Conservation (phyloP, 92 coral and sea anemone genomes). For the Epizoanthus stellaris region DNA sequence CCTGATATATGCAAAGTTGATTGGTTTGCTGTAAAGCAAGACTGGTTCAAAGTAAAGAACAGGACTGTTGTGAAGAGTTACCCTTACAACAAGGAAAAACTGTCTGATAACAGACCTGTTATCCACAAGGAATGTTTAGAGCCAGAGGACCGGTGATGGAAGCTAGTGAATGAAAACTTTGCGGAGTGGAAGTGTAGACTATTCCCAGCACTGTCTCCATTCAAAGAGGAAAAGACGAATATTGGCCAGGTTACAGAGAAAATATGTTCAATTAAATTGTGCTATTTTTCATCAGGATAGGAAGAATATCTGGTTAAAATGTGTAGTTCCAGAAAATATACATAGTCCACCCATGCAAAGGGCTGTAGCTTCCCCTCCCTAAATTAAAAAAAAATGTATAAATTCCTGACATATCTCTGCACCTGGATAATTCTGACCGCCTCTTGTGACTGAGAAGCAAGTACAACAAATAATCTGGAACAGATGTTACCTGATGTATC, state of each 20-base stretch:
- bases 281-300: too few relatives aligned
- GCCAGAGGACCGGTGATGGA: constrained; percentile 20
- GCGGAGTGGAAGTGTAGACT: constrained; percentile 27
- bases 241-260: background rate
- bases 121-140: constrained; percentile 34
- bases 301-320: too few relatives aligned
- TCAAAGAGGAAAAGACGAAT: background rate
- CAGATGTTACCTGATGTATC: too few relatives aligned
- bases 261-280: too few relatives aligned
- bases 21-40: constrained; percentile 58
- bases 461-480: too few relatives aligned
- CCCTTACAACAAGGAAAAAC: constrained; percentile 35
- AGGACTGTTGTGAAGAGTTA: constrained; percentile 33
- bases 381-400: too few relatives aligned
- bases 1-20: constrained; percentile 52
- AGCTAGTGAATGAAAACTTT: background rate
- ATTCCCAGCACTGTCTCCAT: constrained; percentile 11
- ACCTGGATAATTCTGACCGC: too few relatives aligned
- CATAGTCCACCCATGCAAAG: too few relatives aligned
- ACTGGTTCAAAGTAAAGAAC: constrained; percentile 42
- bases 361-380: too few relatives aligned
- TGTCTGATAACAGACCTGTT: background rate
- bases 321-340: too few relatives aligned
- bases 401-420: too few relatives aligned
- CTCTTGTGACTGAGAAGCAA: too few relatives aligned